Percentiles rank a stretch among this genome's conserved stretches.
Evolutionary conservation across 2,113 vertebrate species (phyloP).

Genomic region (Nerophis ophidion): DNA sequence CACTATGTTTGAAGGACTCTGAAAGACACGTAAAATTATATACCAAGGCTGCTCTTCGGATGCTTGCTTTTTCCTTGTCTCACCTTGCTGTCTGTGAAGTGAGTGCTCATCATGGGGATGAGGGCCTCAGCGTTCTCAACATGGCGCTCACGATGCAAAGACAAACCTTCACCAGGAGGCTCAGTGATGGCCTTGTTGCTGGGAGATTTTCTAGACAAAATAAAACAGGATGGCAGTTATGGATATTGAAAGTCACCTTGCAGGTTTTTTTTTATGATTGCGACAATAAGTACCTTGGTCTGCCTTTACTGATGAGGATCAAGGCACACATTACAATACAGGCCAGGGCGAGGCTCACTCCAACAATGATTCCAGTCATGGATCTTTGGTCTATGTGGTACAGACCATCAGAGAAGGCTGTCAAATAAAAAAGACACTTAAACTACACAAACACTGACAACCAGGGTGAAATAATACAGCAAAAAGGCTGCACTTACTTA

Average conservation of each 20-base stretch:
- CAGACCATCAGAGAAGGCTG: constrained; percentile 78
- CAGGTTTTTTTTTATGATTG: neutral
- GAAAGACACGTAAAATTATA: constrained; percentile 13
- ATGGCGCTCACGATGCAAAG: constrained; percentile 58
- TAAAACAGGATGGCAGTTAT: constrained; percentile 6
- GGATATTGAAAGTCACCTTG: neutral
- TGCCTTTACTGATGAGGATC: constrained; percentile 86
- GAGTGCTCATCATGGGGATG: constrained; percentile 71
- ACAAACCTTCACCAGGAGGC: constrained; percentile 56
- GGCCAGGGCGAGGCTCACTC: constrained; percentile 90
- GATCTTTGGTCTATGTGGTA: constrained; percentile 89
- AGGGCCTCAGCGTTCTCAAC: constrained; percentile 73
- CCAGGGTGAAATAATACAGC: too few species aligned
- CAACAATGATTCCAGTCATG: constrained; percentile 88
- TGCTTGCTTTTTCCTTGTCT: constrained; percentile 11
- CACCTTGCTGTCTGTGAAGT: constrained; percentile 85
- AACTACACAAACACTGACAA: constrained; percentile 5
- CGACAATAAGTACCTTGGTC: constrained; percentile 76
- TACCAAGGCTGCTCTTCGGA: neutral
- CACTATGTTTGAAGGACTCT: constrained; percentile 81
- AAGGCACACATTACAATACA: constrained; percentile 90
- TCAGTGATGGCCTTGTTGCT: constrained; percentile 75
- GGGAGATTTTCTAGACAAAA: constrained; percentile 76
- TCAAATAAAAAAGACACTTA: constrained; percentile 16
- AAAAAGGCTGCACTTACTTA: too few species aligned